phyloP scores from a whole-genome alignment of 2,113 vertebrate species.

The Geococcyx californianus region DNA sequence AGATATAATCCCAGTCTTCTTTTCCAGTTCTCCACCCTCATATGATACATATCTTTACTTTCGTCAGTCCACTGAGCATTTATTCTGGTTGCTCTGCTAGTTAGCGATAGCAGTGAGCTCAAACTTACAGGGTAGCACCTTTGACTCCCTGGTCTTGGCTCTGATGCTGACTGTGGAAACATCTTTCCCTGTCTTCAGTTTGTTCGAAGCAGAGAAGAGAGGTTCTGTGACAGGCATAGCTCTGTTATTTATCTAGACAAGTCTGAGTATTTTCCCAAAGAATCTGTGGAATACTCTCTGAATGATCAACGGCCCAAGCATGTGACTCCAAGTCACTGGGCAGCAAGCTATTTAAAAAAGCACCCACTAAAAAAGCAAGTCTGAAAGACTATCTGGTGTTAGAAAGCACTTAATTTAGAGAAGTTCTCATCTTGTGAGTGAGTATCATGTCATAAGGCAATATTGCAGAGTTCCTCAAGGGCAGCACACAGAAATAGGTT shows the following conservation, averaged over 20 bases:
- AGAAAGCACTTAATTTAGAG: conserved; percentile 31
- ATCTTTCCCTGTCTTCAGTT: conserved; percentile 37
- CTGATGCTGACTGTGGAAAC: conserved; percentile 18
- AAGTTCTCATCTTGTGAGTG: not conserved
- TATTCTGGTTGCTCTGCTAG: not conserved
- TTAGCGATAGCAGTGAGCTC: not conserved
- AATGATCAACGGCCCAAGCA: not conserved
- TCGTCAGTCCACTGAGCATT: not conserved
- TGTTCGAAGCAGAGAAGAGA: not conserved
- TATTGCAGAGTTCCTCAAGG: not conserved
- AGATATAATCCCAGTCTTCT: not conserved
- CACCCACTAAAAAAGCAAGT: not conserved
- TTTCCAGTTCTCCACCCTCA: not conserved
- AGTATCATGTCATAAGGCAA: not conserved
- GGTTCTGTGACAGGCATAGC: not conserved
- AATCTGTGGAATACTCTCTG: not conserved
- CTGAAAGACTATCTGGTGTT: not conserved
- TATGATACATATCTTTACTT: not conserved
- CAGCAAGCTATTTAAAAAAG: conserved; percentile 12
- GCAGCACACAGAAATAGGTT: not conserved
- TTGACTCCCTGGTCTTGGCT: not conserved
- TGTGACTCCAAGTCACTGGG: conserved; percentile 13
- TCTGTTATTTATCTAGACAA: not conserved
- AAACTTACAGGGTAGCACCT: not conserved
- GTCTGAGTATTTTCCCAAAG: conserved; percentile 13